A percentile compares a stretch with the other conserved stretches of the same genome.
Conservation (phyloP, 2,797 vertebrate species). For the Karalla daura region DNA sequence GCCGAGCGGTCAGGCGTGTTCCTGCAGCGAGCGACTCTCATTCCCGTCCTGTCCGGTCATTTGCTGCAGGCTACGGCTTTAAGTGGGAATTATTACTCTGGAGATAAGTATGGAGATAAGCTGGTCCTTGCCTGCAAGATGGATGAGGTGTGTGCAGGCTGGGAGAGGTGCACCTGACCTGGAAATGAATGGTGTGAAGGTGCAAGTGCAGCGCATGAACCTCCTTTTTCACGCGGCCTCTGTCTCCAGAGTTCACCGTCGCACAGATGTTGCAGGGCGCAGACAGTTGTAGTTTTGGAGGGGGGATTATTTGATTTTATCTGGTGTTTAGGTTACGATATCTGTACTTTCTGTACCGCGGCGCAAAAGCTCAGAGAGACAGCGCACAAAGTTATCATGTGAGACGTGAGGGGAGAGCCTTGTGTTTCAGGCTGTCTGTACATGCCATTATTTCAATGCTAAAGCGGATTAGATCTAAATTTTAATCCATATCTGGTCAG, state of each 20-base stretch:
- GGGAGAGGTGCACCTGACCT: constrained; percentile 78
- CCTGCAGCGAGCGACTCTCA: constrained; percentile 42
- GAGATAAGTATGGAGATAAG: constrained; percentile 83
- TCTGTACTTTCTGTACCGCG: background rate
- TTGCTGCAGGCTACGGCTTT: constrained; percentile 70
- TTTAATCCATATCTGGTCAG: too few relatives aligned
- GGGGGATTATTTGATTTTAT: constrained; percentile 6
- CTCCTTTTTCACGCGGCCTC: constrained; percentile 46
- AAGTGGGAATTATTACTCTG: constrained; percentile 82
- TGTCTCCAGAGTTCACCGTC: constrained; percentile 25
- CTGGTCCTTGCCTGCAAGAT: constrained; percentile 68
- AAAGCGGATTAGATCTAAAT: too few relatives aligned
- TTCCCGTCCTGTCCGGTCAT: constrained; percentile 63
- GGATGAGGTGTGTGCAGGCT: constrained; percentile 78
- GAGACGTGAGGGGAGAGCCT: background rate
- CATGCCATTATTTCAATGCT: accelerated
- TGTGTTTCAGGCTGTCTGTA: background rate
- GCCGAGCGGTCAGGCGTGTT: background rate
- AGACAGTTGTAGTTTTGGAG: constrained; percentile 24
- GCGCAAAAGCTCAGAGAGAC: background rate
- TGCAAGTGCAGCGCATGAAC: constrained; percentile 63
- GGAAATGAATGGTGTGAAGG: constrained; percentile 75
- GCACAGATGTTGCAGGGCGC: constrained; percentile 24
- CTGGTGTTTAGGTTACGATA: constrained; percentile 17
- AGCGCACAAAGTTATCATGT: background rate